Percentiles rank a stretch among this genome's conserved stretches.
These are phyloP conservation scores for Mormyrus proboscirostris DNA, from an alignment of 2,797 vertebrate species.

Conservation along the genomic window DNA sequence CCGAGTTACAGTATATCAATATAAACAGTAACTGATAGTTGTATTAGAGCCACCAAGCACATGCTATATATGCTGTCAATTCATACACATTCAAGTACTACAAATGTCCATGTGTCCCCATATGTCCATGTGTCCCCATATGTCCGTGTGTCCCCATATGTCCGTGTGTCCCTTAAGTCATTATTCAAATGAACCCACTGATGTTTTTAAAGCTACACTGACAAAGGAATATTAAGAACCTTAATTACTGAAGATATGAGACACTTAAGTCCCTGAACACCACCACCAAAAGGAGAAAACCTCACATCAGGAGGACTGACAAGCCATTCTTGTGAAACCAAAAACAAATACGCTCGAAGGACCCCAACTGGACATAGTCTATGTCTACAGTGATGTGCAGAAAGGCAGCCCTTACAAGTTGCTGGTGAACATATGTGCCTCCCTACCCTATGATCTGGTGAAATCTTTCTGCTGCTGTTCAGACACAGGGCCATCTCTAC, in stretches of 20 bases:
- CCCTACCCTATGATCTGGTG: neutral
- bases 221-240: neutral
- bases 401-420: neutral
- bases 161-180: neutral
- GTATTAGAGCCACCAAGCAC: neutral
- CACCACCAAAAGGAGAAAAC: neutral
- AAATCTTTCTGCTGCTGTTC: neutral
- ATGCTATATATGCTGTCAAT: neutral
- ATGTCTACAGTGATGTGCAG: neutral
- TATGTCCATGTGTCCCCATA: neutral
- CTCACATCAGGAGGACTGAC: neutral
- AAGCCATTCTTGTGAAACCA: neutral
- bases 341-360: neutral
- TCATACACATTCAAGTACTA: neutral
- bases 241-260: neutral
- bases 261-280: neutral
- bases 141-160: no score
- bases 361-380: neutral
- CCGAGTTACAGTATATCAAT: neutral
- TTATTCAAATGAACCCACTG: neutral
- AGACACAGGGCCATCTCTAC: neutral
- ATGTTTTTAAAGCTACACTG: neutral
- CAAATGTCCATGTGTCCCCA: neutral
- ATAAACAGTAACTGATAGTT: neutral
- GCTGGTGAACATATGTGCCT: neutral